Conservation (phyloP, 2,888 invertebrate genomes). For the Aphodius sticticus region DNA sequence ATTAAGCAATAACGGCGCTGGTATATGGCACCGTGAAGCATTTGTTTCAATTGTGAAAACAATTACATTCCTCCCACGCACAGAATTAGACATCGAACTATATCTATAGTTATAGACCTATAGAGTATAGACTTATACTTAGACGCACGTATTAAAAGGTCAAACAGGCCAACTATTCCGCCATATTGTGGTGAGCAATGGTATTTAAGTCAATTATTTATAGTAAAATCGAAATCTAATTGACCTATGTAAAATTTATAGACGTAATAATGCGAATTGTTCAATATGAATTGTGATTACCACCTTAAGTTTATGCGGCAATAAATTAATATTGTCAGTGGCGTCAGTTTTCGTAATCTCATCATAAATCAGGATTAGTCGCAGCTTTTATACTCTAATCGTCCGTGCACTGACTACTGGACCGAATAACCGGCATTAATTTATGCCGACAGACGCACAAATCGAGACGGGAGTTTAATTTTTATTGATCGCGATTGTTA, state of each 20-base stretch:
- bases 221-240: conserved; percentile 30
- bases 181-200: conserved; percentile 22
- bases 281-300: conserved; percentile 22
- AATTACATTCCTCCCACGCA: conserved; percentile 39
- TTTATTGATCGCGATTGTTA: not conserved
- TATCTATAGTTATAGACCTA: not conserved
- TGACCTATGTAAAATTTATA: conserved; percentile 30
- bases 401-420: conserved; percentile 19
- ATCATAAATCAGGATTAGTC: conserved; percentile 23
- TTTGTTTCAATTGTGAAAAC: conserved; percentile 35
- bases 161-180: conserved; percentile 35
- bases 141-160: conserved; percentile 36
- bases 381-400: conserved; percentile 6
- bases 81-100: conserved; percentile 35
- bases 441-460: not conserved
- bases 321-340: conserved; percentile 27
- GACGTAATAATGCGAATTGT: conserved; percentile 28
- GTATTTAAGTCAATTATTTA: conserved; percentile 34
- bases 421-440: not conserved
- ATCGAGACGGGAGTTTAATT: not conserved
- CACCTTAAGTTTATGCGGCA: conserved; percentile 23
- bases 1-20: conserved; percentile 32
- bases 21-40: conserved; percentile 31
- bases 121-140: not conserved
- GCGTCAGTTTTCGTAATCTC: conserved; percentile 6